These are phyloP conservation scores for Helicoverpa armigera DNA, from an alignment of 1,140 invertebrate species.

Conservation along the genomic window DNA sequence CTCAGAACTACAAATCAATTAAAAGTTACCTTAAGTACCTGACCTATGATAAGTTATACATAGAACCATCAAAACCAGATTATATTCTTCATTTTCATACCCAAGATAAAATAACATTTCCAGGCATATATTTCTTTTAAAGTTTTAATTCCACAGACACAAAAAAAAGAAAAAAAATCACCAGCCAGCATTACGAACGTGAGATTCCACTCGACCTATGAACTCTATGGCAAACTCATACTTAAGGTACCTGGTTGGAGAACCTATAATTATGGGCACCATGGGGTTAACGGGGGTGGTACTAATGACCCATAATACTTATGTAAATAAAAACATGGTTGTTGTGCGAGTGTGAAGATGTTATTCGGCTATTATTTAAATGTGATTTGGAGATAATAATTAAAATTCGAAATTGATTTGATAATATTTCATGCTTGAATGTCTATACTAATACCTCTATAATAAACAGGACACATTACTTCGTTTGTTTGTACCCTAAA, in stretches of 20 bases:
- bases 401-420: too few relatives aligned
- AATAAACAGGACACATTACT: too few relatives aligned
- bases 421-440: too few relatives aligned
- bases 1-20: too few relatives aligned
- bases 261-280: slow-evolving; percentile 13
- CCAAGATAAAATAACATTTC: too few relatives aligned
- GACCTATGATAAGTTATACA: too few relatives aligned
- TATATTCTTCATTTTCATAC: too few relatives aligned
- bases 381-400: too few relatives aligned
- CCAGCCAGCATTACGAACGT: slow-evolving; percentile 2
- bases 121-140: background rate
- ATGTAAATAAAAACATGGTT: background rate
- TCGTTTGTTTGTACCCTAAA: too few relatives aligned
- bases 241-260: background rate
- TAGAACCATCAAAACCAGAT: too few relatives aligned
- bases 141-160: background rate
- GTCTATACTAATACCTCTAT: too few relatives aligned
- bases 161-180: background rate
- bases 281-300: slow-evolving; percentile 17
- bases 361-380: background rate
- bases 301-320: background rate
- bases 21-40: too few relatives aligned
- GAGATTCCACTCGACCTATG: slow-evolving; percentile 15
- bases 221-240: background rate
- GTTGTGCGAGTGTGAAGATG: background rate